Base-by-base conservation (phyloP, 2,797 vertebrate genomes). In the Thaleichthys pacificus region DNA sequence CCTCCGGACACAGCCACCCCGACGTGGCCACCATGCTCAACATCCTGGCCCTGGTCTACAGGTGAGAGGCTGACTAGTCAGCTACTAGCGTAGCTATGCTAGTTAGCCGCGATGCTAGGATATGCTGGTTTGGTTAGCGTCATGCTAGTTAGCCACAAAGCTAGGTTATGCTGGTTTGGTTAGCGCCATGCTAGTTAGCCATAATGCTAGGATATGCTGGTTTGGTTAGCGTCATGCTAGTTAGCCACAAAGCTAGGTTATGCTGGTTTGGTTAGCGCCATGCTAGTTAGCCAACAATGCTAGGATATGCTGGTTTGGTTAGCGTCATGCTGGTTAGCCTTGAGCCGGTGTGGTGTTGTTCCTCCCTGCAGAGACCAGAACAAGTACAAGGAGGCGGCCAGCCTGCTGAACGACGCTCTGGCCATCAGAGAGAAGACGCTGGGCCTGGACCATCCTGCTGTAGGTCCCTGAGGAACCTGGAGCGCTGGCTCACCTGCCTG, bases 11-110 rank as follows among this genome's bases (percentile, higher is more conserved):
- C 89, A 92, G 86, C 72, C 96, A 97, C 80, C 96, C 96, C 0
- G 96, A 97, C 0, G 96, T 97, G 56, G 96, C 96, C 84, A 97
- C 96, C 80, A 96, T 96, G 95, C 91, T 97, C 15, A 97, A 97
- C 73, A 97, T 97, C 69, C 86, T 97, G 69, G 96, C 96, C 0
- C 90, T 96, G 75, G 95, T 97, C 3, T 97, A 96, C 86, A 92
- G 95, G 95, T 96, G 49, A 51, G 49, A 51, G 17, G 49, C 49
- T 17, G 49, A 9, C 17, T 51, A 17, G 12, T 51, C 3, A 17
- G 49, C 3, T 14, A 17, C 17, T 51, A 28, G 5, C 3, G 7
- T 62, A 62, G 21, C 24, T 32, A 35, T 42, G 38, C 38, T 42
- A 32, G 61, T 63, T 30, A 30, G 26, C 17, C 28, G 6, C 6